Evolutionary conservation across 2,113 vertebrate genomes (phyloP).

Genomic region (Epinephelus lanceolatus): DNA sequence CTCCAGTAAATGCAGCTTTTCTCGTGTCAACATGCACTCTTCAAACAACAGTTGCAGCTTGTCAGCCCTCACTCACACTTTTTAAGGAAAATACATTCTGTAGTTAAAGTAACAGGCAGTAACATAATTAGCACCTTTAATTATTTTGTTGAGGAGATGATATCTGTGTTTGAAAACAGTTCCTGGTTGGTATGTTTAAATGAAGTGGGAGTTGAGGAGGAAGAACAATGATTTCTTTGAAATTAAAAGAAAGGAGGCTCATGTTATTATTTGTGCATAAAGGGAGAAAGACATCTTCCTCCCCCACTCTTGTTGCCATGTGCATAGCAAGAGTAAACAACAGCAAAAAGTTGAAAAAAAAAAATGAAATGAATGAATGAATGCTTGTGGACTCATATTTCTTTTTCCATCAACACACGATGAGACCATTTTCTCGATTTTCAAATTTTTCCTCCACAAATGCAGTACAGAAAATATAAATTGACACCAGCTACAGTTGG

Average conservation of each 20-base stretch:
- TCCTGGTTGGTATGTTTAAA: not conserved
- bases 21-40: not conserved
- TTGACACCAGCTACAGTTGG: conserved; percentile 4
- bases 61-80: not conserved
- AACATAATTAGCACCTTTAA: not conserved
- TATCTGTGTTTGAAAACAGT: conserved; percentile 12
- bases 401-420: not conserved
- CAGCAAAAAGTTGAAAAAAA: conserved; percentile 1
- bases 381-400: not conserved
- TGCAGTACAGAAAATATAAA: not conserved
- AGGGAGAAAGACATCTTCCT: not conserved
- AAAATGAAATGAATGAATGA: conserved; percentile 1
- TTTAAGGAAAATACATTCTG: too few species aligned
- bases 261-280: conserved; percentile 15
- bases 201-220: not conserved
- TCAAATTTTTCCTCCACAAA: conserved; percentile 29
- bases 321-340: conserved; percentile 8
- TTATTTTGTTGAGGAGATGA: not conserved
- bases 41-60: not conserved
- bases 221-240: conserved; percentile 14
- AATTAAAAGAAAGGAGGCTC: not conserved
- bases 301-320: not conserved
- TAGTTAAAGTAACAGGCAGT: not conserved
- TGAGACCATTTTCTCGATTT: not conserved
- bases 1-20: not conserved